These are phyloP conservation scores for Eupithecia insigniata DNA, from an alignment of 2,888 invertebrate genomes.

Conservation along the genomic window DNA sequence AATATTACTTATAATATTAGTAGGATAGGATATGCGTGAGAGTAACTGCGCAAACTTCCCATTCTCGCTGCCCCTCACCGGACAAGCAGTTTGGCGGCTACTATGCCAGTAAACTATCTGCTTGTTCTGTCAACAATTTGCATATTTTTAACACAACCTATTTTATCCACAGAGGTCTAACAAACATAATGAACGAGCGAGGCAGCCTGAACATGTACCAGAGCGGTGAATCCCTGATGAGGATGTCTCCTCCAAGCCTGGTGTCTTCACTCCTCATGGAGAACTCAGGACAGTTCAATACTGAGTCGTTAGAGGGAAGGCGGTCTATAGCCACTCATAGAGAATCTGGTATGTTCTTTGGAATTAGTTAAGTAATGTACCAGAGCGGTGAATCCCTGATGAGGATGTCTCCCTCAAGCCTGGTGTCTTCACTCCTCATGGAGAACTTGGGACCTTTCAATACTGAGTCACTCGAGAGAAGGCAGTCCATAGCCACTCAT, in stretches of 20 bases:
- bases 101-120: too few species aligned
- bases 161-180: conserved; percentile 61
- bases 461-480: conserved; percentile 68
- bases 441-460: conserved; percentile 78
- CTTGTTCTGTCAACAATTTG: background rate
- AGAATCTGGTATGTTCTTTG: too few species aligned
- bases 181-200: conserved; percentile 70
- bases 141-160: background rate
- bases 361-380: too few species aligned
- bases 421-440: conserved; percentile 84
- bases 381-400: conserved; percentile 71
- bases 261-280: conserved; percentile 84
- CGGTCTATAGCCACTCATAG: conserved; percentile 66
- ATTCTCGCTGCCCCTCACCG: too few species aligned
- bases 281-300: conserved; percentile 75
- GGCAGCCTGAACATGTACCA: conserved; percentile 78
- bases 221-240: conserved; percentile 77
- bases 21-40: too few species aligned
- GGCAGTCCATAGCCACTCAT: conserved; percentile 64
- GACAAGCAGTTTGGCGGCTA: too few species aligned
- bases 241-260: conserved; percentile 85
- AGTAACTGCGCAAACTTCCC: too few species aligned
- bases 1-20: too few species aligned
- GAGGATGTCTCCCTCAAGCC: conserved; percentile 84
- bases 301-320: conserved; percentile 69